Percentiles rank a stretch among this genome's conserved stretches.
phyloP scores from a whole-genome alignment of 23 tunicate species.

The Styela plicata region DNA sequence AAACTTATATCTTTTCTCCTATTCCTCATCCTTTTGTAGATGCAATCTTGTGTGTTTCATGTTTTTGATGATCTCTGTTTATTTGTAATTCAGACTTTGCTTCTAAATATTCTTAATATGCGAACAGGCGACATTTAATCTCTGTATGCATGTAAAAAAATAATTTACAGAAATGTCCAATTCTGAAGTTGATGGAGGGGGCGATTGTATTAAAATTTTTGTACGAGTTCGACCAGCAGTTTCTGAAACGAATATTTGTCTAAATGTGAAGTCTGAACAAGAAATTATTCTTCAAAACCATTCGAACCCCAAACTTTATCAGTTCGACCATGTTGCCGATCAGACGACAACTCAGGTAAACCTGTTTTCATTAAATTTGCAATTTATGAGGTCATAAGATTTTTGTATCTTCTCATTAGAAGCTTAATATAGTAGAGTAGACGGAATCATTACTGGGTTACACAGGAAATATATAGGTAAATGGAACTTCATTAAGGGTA shows the following conservation, averaged over 20 bases:
- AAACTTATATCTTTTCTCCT: no score
- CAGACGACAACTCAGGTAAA: slow-evolving; percentile 37
- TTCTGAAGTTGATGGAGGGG: neutral
- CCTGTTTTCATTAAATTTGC: no score
- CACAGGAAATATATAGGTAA: no score
- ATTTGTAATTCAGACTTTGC: neutral
- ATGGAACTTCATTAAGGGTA: no score
- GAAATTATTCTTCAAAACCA: neutral
- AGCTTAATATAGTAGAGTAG: no score
- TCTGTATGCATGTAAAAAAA: neutral
- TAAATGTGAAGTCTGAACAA: slow-evolving; percentile 13
- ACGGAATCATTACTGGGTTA: no score
- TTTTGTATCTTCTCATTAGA: no score
- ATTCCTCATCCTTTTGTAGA: no score
- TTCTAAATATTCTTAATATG: neutral
- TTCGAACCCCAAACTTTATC: slow-evolving; percentile 17
- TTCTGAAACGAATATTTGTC: slow-evolving; percentile 3
- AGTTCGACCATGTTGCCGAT: slow-evolving; percentile 44
- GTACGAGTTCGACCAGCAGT: slow-evolving; percentile 43
- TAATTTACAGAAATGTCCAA: neutral
- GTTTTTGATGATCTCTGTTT: neutral
- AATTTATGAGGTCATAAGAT: no score
- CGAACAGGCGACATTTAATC: no score
- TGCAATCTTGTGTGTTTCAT: no score
- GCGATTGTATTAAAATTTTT: slow-evolving; percentile 39